phyloP scores from a whole-genome alignment of 2,113 vertebrate genomes.

The Nibea coibor region DNA sequence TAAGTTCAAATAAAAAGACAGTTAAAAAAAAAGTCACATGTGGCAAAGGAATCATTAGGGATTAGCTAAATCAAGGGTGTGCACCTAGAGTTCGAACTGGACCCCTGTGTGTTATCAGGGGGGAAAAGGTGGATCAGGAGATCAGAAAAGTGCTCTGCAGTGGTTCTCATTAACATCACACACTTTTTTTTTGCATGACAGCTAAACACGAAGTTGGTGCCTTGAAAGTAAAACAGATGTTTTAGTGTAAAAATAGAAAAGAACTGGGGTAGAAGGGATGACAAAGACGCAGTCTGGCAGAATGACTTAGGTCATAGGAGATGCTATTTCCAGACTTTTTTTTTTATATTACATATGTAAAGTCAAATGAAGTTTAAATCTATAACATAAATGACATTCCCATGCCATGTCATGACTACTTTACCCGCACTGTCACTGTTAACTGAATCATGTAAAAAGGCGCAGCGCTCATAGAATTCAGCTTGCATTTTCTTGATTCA shows the following conservation, averaged over 20 bases:
- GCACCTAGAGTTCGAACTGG: conserved; percentile 51
- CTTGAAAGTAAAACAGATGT: neutral
- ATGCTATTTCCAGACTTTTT: neutral
- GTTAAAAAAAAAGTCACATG: conserved; percentile 32
- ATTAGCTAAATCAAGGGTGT: conserved; percentile 43
- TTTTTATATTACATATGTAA: neutral
- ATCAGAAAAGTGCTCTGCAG: conserved; percentile 31
- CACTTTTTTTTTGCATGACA: neutral
- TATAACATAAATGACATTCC: neutral
- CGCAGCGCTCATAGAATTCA: neutral
- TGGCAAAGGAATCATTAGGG: conserved; percentile 43
- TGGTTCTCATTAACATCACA: too few relatives aligned
- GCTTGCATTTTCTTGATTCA: neutral
- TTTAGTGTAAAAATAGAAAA: neutral
- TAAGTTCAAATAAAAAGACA: conserved; percentile 11
- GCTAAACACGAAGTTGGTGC: neutral
- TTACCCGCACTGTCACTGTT: neutral
- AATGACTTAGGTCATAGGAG: neutral
- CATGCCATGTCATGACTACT: neutral
- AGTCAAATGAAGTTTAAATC: conserved; percentile 2
- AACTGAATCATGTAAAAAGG: neutral
- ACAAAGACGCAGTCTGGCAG: neutral
- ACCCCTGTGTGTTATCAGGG: conserved; percentile 25
- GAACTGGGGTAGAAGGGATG: neutral
- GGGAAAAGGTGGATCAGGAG: conserved; percentile 47